Conservation (phyloP, 2,797 vertebrate genomes). For the Sylvilagus floridanus region DNA sequence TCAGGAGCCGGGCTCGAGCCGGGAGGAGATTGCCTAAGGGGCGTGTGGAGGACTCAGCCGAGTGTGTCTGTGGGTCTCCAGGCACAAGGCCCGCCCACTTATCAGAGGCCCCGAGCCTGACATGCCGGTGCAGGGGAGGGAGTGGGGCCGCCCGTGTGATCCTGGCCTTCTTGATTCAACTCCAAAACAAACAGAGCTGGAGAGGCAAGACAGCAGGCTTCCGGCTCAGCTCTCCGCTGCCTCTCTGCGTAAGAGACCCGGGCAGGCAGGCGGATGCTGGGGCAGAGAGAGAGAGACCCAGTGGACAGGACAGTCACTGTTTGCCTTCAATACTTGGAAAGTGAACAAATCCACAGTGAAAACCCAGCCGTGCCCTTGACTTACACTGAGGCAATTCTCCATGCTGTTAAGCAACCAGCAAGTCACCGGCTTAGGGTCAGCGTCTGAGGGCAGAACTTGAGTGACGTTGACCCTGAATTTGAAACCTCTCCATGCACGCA, state of each 20-base stretch:
- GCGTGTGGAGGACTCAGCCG: slow-evolving; percentile 60
- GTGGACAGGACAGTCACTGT: neutral
- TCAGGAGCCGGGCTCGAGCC: slow-evolving; percentile 8
- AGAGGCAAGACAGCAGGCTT: neutral
- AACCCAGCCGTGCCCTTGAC: neutral
- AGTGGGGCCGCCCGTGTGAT: neutral
- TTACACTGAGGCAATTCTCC: neutral
- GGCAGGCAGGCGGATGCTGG: rapidly evolving
- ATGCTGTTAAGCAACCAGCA: slow-evolving; percentile 33
- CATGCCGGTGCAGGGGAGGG: neutral
- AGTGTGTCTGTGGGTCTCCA: slow-evolving; percentile 45
- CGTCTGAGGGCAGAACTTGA: rapidly evolving
- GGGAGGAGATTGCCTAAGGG: slow-evolving; percentile 64
- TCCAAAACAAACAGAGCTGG: slow-evolving; percentile 48
- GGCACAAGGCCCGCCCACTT: slow-evolving; percentile 80
- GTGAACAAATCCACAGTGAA: neutral
- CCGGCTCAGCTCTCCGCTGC: neutral
- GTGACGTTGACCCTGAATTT: neutral
- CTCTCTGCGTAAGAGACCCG: neutral
- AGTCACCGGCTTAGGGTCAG: neutral
- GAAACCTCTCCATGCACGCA: neutral
- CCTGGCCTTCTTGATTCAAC: neutral
- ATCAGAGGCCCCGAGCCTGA: slow-evolving; percentile 18
- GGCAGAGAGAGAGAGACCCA: neutral
- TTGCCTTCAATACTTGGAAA: neutral